These are phyloP conservation scores for Galagoides demidoff DNA, from an alignment of 2,797 vertebrate genomes.

Conservation along the genomic window DNA sequence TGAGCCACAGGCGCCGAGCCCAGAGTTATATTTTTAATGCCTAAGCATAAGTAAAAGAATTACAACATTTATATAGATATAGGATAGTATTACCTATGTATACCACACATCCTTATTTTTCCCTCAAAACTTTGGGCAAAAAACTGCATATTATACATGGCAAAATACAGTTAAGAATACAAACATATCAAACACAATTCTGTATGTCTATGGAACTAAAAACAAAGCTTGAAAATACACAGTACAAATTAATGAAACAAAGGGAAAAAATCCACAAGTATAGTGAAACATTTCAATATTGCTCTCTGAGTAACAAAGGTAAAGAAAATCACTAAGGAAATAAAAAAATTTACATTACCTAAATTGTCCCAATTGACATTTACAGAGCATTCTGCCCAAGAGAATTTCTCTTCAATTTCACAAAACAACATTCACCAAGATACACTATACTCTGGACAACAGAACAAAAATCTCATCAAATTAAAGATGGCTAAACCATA, in stretches of 20 bases:
- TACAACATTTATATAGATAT: no score
- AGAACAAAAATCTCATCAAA: background rate
- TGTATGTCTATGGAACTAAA: background rate
- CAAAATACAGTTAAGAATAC: background rate
- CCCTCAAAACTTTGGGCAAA: no score
- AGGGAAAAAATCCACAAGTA: background rate
- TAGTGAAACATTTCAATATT: background rate
- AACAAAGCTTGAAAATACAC: background rate
- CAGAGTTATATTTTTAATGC: no score
- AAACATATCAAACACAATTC: constrained; percentile 9
- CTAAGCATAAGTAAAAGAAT: no score
- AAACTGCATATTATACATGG: no score
- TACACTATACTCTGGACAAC: background rate
- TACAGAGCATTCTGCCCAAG: background rate
- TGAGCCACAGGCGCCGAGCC: no score
- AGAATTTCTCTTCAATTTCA: background rate
- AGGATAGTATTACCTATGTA: no score
- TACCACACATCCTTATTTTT: no score
- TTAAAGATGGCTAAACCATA: constrained; percentile 29
- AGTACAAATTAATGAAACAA: background rate
- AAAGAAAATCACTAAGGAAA: constrained; percentile 2
- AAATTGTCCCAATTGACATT: background rate
- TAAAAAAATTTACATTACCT: background rate
- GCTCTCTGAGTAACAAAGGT: background rate
- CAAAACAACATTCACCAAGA: background rate